These are phyloP conservation scores for Todiramphus chloris DNA, from an alignment of 2,113 vertebrate genomes.

Conservation along the genomic window DNA sequence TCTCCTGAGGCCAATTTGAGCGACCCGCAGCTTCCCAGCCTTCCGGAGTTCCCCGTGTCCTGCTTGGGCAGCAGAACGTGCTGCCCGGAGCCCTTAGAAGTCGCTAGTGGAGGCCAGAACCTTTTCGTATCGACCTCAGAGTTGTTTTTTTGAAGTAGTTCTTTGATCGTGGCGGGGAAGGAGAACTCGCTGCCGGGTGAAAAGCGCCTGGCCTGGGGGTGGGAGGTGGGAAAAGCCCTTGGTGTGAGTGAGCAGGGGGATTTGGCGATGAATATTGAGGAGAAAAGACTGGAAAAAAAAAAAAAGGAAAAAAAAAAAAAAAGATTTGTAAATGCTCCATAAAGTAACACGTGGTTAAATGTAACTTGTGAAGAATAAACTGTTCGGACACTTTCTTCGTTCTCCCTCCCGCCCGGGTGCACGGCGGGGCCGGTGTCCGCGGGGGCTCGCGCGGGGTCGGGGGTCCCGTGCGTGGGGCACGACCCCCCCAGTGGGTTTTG, in stretches of 20 bases:
- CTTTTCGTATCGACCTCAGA: neutral
- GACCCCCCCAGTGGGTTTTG: accelerated
- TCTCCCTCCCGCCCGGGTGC: neutral
- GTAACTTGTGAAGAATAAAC: conserved; percentile 72
- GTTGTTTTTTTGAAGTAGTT: neutral
- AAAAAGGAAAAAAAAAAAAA: too few relatives aligned
- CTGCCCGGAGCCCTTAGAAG: neutral
- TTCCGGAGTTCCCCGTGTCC: accelerated
- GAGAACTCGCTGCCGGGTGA: neutral
- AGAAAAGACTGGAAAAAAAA: too few relatives aligned
- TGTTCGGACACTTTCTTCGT: conserved; percentile 17
- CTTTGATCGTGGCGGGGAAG: neutral
- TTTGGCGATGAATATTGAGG: neutral
- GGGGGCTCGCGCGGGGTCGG: neutral
- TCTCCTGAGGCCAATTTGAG: neutral
- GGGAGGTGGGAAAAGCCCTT: neutral
- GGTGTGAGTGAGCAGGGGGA: neutral
- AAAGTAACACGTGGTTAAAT: neutral
- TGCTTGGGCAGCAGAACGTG: neutral
- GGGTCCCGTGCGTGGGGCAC: neutral
- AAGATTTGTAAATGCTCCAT: neutral
- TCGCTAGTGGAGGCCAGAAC: neutral
- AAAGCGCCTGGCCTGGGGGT: neutral
- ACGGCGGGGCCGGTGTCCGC: too few relatives aligned
- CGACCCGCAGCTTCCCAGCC: neutral